A percentile compares a stretch with the other conserved stretches of the same genome.
These are phyloP conservation scores for Drosophila insularis DNA, from an alignment of 1,140 invertebrate species.

Conservation along the genomic window DNA sequence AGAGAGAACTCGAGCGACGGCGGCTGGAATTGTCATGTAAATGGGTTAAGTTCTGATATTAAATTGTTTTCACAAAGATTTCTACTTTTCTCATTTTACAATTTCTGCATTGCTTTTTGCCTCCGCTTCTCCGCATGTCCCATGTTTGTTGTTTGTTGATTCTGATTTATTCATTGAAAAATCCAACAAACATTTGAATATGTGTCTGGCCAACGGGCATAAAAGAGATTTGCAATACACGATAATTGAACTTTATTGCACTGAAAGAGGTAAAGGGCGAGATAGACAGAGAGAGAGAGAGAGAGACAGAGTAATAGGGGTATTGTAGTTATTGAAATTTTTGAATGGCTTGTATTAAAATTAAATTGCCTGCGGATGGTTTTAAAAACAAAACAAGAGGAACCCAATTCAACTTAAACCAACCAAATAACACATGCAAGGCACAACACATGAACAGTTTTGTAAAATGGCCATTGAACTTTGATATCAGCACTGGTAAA, in stretches of 20 bases:
- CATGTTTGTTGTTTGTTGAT: not conserved
- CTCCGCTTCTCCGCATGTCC: no score
- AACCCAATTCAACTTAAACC: slow-evolving; percentile 29
- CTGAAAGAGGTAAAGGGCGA: not conserved
- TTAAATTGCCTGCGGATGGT: slow-evolving; percentile 48
- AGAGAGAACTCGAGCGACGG: not conserved
- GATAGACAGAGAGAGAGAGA: not conserved
- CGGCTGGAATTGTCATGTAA: slow-evolving; percentile 70
- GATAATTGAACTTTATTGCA: slow-evolving; percentile 43
- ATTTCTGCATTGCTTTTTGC: slow-evolving; percentile 30
- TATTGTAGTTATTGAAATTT: slow-evolving; percentile 7
- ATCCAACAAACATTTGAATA: slow-evolving; percentile 25
- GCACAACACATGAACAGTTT: slow-evolving; percentile 39
- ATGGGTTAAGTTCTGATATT: slow-evolving; percentile 75
- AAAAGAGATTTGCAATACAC: slow-evolving; percentile 42
- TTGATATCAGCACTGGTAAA: slow-evolving; percentile 54
- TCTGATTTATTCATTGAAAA: slow-evolving; percentile 45
- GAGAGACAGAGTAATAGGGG: not conserved
- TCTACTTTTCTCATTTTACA: slow-evolving; percentile 46
- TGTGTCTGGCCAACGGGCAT: slow-evolving; percentile 12
- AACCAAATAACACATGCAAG: slow-evolving; percentile 29
- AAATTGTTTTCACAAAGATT: slow-evolving; percentile 53
- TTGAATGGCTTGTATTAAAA: slow-evolving; percentile 20
- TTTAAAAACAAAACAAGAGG: not conserved
- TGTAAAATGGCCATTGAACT: slow-evolving; percentile 71